A percentile compares a stretch with the other conserved stretches of the same genome.
Conservation (phyloP, 2,888 invertebrate genomes). For the Dasypogon diadema region DNA sequence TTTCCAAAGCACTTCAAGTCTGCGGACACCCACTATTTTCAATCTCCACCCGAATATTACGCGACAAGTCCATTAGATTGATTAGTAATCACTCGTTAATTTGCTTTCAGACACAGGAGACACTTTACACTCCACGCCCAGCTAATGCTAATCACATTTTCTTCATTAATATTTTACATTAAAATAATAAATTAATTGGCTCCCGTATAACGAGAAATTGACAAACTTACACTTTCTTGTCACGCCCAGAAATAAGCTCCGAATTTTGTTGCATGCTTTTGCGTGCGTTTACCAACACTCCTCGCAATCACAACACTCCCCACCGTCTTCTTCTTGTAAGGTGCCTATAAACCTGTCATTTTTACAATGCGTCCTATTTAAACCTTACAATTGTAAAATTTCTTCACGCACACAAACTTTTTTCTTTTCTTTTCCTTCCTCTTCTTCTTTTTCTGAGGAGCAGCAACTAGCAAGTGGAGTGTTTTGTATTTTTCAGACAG, state of each 20-base stretch:
- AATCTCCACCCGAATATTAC: background rate
- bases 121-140: slow-evolving; percentile 11
- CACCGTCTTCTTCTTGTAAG: no score
- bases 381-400: no score
- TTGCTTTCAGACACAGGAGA: background rate
- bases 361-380: no score
- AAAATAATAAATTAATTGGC: background rate
- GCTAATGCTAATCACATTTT: background rate
- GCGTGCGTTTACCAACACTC: background rate
- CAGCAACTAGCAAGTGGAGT: no score
- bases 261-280: slow-evolving; percentile 55
- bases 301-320: background rate
- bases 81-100: slow-evolving; percentile 18
- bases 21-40: background rate
- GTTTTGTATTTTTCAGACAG: no score
- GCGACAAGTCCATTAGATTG: background rate
- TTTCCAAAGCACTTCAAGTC: no score
- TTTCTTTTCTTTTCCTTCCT: no score
- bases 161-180: background rate
- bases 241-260: slow-evolving; percentile 59
- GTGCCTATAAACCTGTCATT: no score
- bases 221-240: slow-evolving; percentile 58
- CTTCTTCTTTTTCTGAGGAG: no score
- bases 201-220: background rate
- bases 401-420: no score